Evolutionary conservation across 2,797 vertebrate species (phyloP).

Genomic region (Eospalax fontanierii): DNA sequence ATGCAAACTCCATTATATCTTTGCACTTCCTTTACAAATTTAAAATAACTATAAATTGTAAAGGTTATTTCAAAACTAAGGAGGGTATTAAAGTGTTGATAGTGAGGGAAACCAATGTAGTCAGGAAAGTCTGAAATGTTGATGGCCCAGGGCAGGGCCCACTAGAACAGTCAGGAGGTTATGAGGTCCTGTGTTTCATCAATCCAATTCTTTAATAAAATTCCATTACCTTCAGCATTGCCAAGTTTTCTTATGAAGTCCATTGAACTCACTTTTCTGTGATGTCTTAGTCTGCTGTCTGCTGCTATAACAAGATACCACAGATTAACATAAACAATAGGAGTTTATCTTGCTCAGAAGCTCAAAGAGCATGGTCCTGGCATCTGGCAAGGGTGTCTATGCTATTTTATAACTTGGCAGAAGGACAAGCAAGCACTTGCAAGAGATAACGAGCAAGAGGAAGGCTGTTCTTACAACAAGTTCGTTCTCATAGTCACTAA

Average conservation of each 20-base stretch:
- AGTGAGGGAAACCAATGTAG: neutral
- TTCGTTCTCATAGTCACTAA: neutral
- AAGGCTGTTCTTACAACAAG: neutral
- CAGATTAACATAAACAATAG: neutral
- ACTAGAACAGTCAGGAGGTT: neutral
- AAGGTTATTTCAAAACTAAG: neutral
- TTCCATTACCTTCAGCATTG: neutral
- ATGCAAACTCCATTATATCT: neutral
- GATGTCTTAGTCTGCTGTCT: neutral
- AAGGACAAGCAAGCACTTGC: neutral
- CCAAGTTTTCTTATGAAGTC: neutral
- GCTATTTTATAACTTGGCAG: neutral
- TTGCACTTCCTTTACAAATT: constrained; percentile 13
- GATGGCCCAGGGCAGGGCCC: neutral
- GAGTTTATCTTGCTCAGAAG: neutral
- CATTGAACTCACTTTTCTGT: neutral
- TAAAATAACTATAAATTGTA: constrained; percentile 53
- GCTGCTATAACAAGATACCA: neutral
- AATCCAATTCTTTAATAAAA: neutral
- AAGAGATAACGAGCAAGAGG: neutral
- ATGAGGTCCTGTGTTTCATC: neutral
- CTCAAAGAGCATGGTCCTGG: neutral
- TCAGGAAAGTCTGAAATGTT: neutral
- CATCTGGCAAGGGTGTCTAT: neutral
- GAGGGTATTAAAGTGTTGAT: neutral